Percentiles rank a stretch among this genome's conserved stretches.
Evolutionary conservation across 2,888 invertebrate genomes (phyloP).

Genomic region (Thereva unica): DNA sequence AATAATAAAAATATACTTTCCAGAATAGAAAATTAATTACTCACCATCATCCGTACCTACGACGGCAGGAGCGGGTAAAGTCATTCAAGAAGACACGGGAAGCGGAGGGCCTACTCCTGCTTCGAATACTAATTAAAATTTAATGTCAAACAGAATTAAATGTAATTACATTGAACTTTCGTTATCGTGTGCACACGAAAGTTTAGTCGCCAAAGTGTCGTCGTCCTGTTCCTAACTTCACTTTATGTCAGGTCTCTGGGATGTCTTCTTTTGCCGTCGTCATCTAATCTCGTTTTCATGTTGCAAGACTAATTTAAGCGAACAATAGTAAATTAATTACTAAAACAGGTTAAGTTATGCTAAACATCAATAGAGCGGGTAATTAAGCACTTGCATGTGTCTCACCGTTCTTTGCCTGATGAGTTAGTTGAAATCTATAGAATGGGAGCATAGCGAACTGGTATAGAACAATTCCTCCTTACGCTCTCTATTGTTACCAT

Average conservation of each 20-base stretch:
- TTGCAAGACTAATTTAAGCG: conserved; percentile 53
- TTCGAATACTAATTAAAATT: conserved; percentile 33
- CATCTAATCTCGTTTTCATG: conserved; percentile 43
- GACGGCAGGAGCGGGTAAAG: not conserved
- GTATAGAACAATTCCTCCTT: not conserved
- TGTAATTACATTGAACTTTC: conserved; percentile 40
- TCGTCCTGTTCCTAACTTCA: conserved; percentile 29
- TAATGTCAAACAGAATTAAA: conserved; percentile 40
- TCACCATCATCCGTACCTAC: too few species aligned
- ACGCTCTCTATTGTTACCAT: conserved; percentile 25
- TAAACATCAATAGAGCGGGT: conserved; percentile 48
- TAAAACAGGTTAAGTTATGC: conserved; percentile 57
- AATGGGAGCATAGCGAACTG: too few species aligned
- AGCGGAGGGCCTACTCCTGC: conserved; percentile 13
- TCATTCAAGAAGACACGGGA: conserved; percentile 11
- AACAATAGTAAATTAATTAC: conserved; percentile 57
- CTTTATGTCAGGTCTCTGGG: conserved; percentile 2
- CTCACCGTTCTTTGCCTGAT: conserved; percentile 20
- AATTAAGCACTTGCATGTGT: conserved; percentile 47
- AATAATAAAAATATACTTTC: too few species aligned
- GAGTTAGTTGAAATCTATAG: conserved; percentile 12
- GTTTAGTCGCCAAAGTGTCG: conserved; percentile 22
- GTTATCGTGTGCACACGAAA: conserved; percentile 41
- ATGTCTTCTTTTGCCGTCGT: conserved; percentile 37
- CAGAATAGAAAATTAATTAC: too few species aligned